Evolutionary conservation across 2,888 invertebrate species (phyloP), one percentile per base, ranked within the genome.

Genomic region (Macrophya annulata): DNA sequence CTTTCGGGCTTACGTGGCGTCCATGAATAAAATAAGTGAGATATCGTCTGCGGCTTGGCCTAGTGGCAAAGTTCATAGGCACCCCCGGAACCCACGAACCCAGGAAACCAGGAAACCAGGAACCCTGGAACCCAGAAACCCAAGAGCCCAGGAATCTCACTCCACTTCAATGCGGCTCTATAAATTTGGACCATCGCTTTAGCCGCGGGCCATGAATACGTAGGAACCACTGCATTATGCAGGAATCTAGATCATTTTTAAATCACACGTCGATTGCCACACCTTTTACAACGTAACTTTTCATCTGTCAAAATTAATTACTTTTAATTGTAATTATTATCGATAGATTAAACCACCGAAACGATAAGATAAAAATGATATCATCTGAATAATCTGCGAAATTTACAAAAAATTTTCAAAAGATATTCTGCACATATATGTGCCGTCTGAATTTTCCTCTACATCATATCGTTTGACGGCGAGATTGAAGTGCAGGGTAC

Each of bases 81-180:
- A 40, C 81, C 59, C 81, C 81, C 62, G 59, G 40, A 62, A 81
- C n/a, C 59, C 79, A 59, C 37, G 59, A 81, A 81, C 81, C 79
- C 76, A 76, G 72, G 40, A 31, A 48, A 51, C 74, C 21, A 51
- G 51, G 31, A 25, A 31, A 51, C 77, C 45, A 21, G 76, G 48
- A 71, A 40, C 37, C 76, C 48, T 25, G 55, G 68, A 68, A 68
- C 25, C 68, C 68, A 68, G 68, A 68, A 43, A 45, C 76, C 72
- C n/a, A 45, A 76, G 21, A n/a, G 31, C 77, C 77, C 51, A 21
- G 55, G 51, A 74, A 45, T 43, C 77, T n/a, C 31, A 77, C 77
- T 77, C 77, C 77, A 77, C 51, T 81, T 81, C 79, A 81, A 81
- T 81, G 79, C 81, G 81, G 81, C 81, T 62, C 62, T 81, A 81